Conservation (phyloP, 1,140 invertebrate genomes). For the Hyles euphorbiae region DNA sequence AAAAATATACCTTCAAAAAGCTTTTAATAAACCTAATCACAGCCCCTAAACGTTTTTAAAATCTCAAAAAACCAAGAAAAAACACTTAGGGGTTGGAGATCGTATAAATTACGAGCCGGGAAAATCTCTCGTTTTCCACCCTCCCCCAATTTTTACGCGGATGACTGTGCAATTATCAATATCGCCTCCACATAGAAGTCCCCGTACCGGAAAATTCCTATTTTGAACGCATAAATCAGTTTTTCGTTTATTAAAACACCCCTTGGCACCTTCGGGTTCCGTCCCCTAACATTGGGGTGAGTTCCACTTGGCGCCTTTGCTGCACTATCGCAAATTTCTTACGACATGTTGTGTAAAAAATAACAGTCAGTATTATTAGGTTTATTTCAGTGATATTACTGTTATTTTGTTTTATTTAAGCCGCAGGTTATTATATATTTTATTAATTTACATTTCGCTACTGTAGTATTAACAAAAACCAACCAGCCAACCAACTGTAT, state of each 20-base stretch:
- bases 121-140: slow-evolving; percentile 6
- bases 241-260: slow-evolving; percentile 46
- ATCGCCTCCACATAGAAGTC: slow-evolving; percentile 23
- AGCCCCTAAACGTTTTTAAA: too few species aligned
- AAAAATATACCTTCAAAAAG: too few species aligned
- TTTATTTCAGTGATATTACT: neutral
- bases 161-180: slow-evolving; percentile 53
- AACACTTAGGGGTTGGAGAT: too few species aligned
- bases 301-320: slow-evolving; percentile 7
- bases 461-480: neutral
- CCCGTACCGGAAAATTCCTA: slow-evolving; percentile 35
- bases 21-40: too few species aligned
- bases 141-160: slow-evolving; percentile 29
- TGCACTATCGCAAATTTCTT: neutral
- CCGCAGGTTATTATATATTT: neutral
- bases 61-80: too few species aligned
- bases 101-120: too few species aligned
- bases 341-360: too few species aligned
- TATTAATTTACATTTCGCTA: too few species aligned
- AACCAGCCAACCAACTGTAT: neutral
- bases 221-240: slow-evolving; percentile 41
- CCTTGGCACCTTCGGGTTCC: slow-evolving; percentile 25
- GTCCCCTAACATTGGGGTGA: slow-evolving; percentile 8
- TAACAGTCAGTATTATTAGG: too few species aligned
- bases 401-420: neutral